Conservation (phyloP, 2,888 invertebrate species). For the Andrena flavipes region DNA sequence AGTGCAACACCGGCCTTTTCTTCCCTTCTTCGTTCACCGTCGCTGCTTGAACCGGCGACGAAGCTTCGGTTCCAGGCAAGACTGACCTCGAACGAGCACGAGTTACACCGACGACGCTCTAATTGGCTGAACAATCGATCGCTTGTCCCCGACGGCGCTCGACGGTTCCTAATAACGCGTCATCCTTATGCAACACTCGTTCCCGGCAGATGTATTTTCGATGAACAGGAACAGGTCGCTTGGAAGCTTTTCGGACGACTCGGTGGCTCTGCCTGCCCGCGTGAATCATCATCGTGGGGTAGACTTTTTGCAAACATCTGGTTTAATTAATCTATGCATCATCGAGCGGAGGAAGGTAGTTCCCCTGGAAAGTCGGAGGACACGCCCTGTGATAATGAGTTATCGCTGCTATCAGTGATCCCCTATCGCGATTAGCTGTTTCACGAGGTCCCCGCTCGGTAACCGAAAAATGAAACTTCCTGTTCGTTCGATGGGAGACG, state of each 20-base stretch:
- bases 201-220: neutral
- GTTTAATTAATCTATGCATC: neutral
- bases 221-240: neutral
- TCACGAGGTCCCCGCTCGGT: neutral
- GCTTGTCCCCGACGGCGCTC: slow-evolving; percentile 54
- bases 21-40: slow-evolving; percentile 7
- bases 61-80: slow-evolving; percentile 49
- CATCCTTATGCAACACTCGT: slow-evolving; percentile 28
- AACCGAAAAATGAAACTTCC: neutral
- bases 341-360: neutral
- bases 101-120: slow-evolving; percentile 33
- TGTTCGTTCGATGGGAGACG: neutral
- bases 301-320: neutral
- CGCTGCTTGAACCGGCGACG: neutral
- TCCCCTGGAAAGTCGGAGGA: neutral
- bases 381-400: neutral
- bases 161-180: slow-evolving; percentile 27
- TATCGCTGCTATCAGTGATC: neutral
- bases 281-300: neutral
- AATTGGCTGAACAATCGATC: slow-evolving; percentile 71
- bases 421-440: neutral
- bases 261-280: neutral
- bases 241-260: neutral
- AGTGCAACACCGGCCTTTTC: slow-evolving; percentile 22
- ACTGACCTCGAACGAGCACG: slow-evolving; percentile 64